Conservation (phyloP, 2,797 vertebrate genomes). For the Taeniopygia guttata region DNA sequence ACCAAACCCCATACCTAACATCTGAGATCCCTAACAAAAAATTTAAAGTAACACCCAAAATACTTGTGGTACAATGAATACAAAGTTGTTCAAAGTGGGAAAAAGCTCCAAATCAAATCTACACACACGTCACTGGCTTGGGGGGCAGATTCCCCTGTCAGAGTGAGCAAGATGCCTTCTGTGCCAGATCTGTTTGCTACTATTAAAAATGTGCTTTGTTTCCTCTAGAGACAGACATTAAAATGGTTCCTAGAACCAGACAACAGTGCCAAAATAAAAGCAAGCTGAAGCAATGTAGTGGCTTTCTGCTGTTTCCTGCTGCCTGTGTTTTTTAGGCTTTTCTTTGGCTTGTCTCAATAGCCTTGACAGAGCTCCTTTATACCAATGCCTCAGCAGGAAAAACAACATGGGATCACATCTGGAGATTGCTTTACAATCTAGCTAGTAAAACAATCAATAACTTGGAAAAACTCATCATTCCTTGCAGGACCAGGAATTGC, state of each 20-base stretch:
- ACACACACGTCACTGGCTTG: not conserved
- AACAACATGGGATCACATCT: not conserved
- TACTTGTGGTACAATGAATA: not conserved
- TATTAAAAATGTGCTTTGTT: not conserved
- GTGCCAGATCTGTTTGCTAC: not conserved
- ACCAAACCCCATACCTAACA: not conserved
- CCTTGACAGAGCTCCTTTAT: slow-evolving; percentile 11
- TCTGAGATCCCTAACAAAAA: not conserved
- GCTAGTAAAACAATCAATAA: slow-evolving; percentile 35
- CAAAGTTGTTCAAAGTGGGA: not conserved
- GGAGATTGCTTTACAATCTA: slow-evolving; percentile 15
- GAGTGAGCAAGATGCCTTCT: not conserved
- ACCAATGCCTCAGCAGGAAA: not conserved
- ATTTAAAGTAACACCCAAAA: not conserved
- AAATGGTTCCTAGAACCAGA: not conserved
- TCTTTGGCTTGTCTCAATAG: not conserved
- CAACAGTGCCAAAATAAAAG: not conserved
- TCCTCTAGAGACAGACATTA: slow-evolving; percentile 14
- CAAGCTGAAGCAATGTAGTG: not conserved
- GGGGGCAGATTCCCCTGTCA: not conserved
- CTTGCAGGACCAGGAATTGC: not conserved
- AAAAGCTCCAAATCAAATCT: not conserved
- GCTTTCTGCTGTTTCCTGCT: not conserved
- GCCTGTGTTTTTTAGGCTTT: not conserved
- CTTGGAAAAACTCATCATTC: not conserved